Evolutionary conservation across 2,113 vertebrate genomes (phyloP).

Genomic region (Rhinogobius similis): DNA sequence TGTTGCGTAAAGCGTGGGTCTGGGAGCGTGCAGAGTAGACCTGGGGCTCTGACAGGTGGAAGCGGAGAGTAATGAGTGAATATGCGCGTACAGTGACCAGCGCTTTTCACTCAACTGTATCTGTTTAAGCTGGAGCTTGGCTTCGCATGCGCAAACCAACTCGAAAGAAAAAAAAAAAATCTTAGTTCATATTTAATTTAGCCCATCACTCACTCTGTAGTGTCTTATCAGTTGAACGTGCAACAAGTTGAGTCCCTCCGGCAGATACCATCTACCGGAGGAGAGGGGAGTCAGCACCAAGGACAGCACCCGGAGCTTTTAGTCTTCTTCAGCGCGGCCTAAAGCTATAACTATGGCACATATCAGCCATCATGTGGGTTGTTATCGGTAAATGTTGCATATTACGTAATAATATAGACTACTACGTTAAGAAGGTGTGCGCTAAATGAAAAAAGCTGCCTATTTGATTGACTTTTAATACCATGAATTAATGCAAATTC

Average conservation of each 20-base stretch:
- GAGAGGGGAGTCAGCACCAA: conserved; percentile 55
- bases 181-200: background rate
- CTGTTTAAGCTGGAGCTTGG: conserved; percentile 39
- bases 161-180: background rate
- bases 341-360: background rate
- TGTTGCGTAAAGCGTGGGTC: conserved; percentile 44
- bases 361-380: background rate
- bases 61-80: conserved; percentile 1
- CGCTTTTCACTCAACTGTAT: conserved; percentile 31
- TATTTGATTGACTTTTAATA: background rate
- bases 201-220: background rate
- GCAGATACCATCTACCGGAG: conserved; percentile 13
- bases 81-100: conserved; percentile 17
- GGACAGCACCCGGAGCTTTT: conserved; percentile 50
- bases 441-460: too few relatives aligned
- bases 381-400: background rate
- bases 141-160: conserved; percentile 65
- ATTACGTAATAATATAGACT: too few relatives aligned
- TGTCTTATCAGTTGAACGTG: background rate
- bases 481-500: background rate
- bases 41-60: conserved; percentile 6
- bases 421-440: background rate
- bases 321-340: background rate
- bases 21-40: background rate
- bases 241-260: conserved; percentile 37